Evolutionary conservation across 2,113 vertebrate species (phyloP), one percentile per base, ranked within the genome.

Genomic region (Chionis minor): DNA sequence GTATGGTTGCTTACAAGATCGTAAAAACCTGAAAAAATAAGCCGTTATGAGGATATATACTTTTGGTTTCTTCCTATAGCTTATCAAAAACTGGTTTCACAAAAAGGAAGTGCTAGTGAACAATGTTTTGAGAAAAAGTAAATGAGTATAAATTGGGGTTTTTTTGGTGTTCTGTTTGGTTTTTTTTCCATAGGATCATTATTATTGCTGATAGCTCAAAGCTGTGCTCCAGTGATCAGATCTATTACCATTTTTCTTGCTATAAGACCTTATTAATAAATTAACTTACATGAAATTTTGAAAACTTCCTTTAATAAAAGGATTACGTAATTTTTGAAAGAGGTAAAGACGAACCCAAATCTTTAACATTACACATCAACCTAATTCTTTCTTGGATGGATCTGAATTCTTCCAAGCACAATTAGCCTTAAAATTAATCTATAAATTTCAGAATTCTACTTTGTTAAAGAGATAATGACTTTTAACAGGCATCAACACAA

Each of bases 61-160:
- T 9, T 51, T 9, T 7, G 2, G 0, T 3, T 59, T 88, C 66
- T 61, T 13, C 4, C 23, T 62, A 38, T 32, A 33, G 30, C 21
- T 67, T 23, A 33, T 18, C 69, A 20, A 86, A 77, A 83, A 88
- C 2, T 27, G 1, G 2, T 75, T 94, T 79, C n/a, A 28, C 7
- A 47, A 35, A 88, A 66, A 47, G 4, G 2, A 73, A 47, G 8
- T 59, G 4, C 23, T 65, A 52, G 2, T 32, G 12, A 74, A 22
- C 6, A 56, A 38, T 32, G 26, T 81, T 35, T 35, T 8, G 10
- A 26, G 49, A 4, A 32, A 65, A 28, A 11, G 2, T 14, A 45
- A 72, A 77, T 49, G 3, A 20, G 13, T 71, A 23, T 13, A 0
- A 18, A 3, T 38, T 38, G 38, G 38, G 38, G 38, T 38, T 38